Evolutionary conservation across 2,888 invertebrate genomes (phyloP).

Genomic region (Tetramorium bicarinatum): DNA sequence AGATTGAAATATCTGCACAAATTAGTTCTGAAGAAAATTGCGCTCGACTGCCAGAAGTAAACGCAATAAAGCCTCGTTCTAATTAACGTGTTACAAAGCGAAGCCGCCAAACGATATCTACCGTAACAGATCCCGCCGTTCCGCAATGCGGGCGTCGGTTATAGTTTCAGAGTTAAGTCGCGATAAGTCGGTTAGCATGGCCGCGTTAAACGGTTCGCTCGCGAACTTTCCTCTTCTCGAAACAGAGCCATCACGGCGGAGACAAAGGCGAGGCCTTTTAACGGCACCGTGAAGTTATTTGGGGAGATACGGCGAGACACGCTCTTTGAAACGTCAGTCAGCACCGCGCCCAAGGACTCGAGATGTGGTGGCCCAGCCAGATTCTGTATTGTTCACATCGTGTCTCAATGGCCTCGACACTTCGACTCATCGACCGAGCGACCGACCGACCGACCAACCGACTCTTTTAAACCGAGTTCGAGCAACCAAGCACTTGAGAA

Average conservation of each 20-base stretch:
- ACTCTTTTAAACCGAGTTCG: conserved; percentile 65
- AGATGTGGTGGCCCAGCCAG: conserved; percentile 49
- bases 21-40: not conserved
- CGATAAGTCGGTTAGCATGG: conserved; percentile 62
- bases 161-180: conserved; percentile 55
- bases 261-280: conserved; percentile 53
- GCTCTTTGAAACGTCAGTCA: conserved; percentile 61
- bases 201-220: conserved; percentile 51
- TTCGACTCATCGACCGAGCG: conserved; percentile 59
- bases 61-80: conserved; percentile 13
- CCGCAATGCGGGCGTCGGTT: conserved; percentile 42
- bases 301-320: conserved; percentile 46
- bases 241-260: conserved; percentile 10
- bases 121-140: conserved; percentile 31
- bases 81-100: conserved; percentile 28
- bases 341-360: conserved; percentile 34
- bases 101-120: conserved; percentile 29
- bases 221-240: conserved; percentile 30
- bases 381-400: conserved; percentile 73
- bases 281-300: conserved; percentile 58
- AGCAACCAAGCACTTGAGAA: conserved; percentile 55
- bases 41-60: conserved; percentile 12
- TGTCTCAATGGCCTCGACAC: conserved; percentile 60
- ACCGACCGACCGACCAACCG: conserved; percentile 68
- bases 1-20: not conserved